phyloP scores from a whole-genome alignment of 1,140 invertebrate genomes.

The Myzus persicae region DNA sequence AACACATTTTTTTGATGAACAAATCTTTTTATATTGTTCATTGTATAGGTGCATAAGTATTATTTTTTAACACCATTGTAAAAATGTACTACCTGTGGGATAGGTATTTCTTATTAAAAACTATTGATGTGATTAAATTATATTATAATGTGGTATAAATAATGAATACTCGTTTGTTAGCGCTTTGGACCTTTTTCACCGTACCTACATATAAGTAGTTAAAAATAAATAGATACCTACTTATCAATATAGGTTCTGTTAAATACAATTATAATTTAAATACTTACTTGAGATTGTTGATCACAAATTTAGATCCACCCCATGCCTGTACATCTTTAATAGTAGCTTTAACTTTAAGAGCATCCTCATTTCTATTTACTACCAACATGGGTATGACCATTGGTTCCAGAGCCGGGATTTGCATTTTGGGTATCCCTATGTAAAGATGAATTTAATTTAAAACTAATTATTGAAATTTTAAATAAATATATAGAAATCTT shows the following conservation, averaged over 20 bases:
- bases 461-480: background rate
- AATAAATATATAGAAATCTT: background rate
- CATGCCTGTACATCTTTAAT: conserved; percentile 72
- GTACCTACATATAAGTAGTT: background rate
- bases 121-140: background rate
- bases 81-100: background rate
- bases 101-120: background rate
- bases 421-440: conserved; percentile 68
- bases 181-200: background rate
- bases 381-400: conserved; percentile 70
- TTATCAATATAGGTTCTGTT: background rate
- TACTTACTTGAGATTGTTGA: conserved; percentile 73
- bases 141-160: background rate
- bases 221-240: background rate
- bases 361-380: conserved; percentile 72
- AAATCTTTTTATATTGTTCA: background rate
- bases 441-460: background rate
- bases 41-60: background rate
- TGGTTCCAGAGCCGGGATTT: conserved; percentile 72
- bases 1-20: too few relatives aligned
- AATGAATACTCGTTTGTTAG: background rate
- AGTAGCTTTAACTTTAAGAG: conserved; percentile 72
- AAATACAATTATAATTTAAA: background rate
- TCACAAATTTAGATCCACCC: conserved; percentile 70
- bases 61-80: background rate